Evolutionary conservation across 2,113 vertebrate species (phyloP), one percentile per base, ranked within the genome.

Genomic region (Istiophorus platypterus): DNA sequence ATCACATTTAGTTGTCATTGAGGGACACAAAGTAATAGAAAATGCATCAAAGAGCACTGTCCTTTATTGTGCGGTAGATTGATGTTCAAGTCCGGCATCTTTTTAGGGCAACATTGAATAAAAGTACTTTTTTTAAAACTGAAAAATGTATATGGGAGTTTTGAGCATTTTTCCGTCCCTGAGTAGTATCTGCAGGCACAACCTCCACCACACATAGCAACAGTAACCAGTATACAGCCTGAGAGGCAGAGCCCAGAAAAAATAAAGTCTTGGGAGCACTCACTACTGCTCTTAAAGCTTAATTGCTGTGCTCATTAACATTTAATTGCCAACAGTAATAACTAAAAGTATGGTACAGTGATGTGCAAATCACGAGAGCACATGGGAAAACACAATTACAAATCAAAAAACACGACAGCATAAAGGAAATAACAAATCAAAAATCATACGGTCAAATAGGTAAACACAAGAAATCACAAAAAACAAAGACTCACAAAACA

Each of bases 201-300:
- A 14, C 29, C 47, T 10, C 18, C 18, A 13, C 27, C 22, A 65
- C n/a, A 65, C 39, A 27, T 0, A 29, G 51, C 31, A 31, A 41
- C 68, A 71, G 51, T 26, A 69, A 41, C 68, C 31, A 24, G 68
- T 27, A 15, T 37, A 22, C 8, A 62, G 31, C 59, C 59, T 62
- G 29, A 62, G 18, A 62, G 18, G 31, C 15, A 37, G 37, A 22
- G 37, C 29, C 13, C 31, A 62, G 49, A 9, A 20, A 7, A 52
- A 47, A 47, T 15, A 18, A 34, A 59, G 26, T 8, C 57, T 18
- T 7, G 15, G 3, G 22, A 47, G 17, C 13, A 34, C 2, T 20
- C 27, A 1, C 1, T 18, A 3, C 45, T 20, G 27, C 66, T 52
- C 27, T 52, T 37, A 54, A 69, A 37, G 29, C 20, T 52, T 22